Evolutionary conservation across 2,797 vertebrate species (phyloP).

Genomic region (Brotogeris chrysoptera): DNA sequence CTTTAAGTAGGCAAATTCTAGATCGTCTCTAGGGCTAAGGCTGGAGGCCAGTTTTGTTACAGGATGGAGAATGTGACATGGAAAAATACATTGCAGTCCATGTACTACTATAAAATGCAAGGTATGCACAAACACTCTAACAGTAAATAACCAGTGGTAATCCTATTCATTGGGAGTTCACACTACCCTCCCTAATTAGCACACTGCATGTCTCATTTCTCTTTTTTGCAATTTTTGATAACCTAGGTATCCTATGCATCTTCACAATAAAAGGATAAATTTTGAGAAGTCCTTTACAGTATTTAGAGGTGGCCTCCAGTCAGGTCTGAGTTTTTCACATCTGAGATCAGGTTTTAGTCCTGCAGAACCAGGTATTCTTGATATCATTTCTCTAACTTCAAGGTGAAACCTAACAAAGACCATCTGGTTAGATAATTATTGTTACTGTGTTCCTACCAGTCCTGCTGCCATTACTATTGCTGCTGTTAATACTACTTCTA

Average conservation of each 20-base stretch:
- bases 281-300: accelerated
- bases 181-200: neutral
- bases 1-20: neutral
- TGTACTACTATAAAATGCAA: neutral
- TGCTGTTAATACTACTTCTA: neutral
- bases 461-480: neutral
- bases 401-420: neutral
- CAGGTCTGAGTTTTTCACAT: neutral
- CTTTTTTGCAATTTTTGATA: accelerated
- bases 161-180: neutral
- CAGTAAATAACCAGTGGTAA: neutral
- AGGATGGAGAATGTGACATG: neutral
- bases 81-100: neutral
- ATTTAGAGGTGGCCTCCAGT: neutral
- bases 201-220: neutral
- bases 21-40: too few relatives aligned
- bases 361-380: neutral
- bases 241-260: neutral
- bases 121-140: neutral
- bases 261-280: neutral
- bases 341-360: neutral
- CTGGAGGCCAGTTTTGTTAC: neutral
- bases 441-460: neutral
- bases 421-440: neutral
- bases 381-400: neutral